A percentile compares a stretch with the other conserved stretches of the same genome.
These are phyloP conservation scores for Aurelia aurita DNA, from an alignment of 30 jellyfish, hydroid and myxozoan genomes.

Conservation along the genomic window DNA sequence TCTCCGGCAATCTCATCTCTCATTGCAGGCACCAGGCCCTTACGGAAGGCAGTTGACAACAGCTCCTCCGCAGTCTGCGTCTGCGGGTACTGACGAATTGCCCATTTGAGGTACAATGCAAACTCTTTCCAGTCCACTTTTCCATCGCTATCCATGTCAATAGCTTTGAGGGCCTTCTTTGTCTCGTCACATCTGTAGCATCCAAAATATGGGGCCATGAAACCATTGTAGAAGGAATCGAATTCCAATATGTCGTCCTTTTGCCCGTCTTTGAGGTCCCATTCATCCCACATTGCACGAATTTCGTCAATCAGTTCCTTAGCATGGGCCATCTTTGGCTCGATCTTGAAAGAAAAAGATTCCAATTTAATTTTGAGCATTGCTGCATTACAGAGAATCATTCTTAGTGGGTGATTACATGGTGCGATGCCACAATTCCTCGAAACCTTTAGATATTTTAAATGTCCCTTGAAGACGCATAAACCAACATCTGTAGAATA, in stretches of 20 bases:
- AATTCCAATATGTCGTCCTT: conserved; percentile 66
- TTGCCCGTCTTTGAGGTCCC: conserved; percentile 80
- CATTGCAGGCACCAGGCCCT: conserved; percentile 89
- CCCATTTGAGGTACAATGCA: conserved; percentile 82
- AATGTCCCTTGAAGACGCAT: too few species aligned
- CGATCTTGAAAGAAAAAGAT: conserved; percentile 5
- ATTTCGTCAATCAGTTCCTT: conserved; percentile 59
- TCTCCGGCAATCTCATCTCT: conserved; percentile 59
- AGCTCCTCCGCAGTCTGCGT: conserved; percentile 80
- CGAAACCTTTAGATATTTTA: too few species aligned
- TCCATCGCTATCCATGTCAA: conserved; percentile 86
- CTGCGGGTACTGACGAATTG: conserved; percentile 70
- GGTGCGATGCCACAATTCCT: too few species aligned
- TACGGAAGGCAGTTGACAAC: conserved; percentile 70
- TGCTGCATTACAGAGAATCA: too few species aligned
- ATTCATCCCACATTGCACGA: conserved; percentile 84
- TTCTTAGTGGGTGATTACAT: too few species aligned
- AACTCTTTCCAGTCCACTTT: conserved; percentile 84
- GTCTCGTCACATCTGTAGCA: conserved; percentile 85
- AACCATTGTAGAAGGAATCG: conserved; percentile 84
- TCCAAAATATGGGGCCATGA: conserved; percentile 88
- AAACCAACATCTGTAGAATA: too few species aligned
- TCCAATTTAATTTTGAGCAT: too few species aligned
- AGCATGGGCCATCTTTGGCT: conserved; percentile 33
- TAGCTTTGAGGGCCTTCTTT: conserved; percentile 74